phyloP scores from a whole-genome alignment of 2,888 invertebrate genomes.

The Cheilosia pagana region DNA sequence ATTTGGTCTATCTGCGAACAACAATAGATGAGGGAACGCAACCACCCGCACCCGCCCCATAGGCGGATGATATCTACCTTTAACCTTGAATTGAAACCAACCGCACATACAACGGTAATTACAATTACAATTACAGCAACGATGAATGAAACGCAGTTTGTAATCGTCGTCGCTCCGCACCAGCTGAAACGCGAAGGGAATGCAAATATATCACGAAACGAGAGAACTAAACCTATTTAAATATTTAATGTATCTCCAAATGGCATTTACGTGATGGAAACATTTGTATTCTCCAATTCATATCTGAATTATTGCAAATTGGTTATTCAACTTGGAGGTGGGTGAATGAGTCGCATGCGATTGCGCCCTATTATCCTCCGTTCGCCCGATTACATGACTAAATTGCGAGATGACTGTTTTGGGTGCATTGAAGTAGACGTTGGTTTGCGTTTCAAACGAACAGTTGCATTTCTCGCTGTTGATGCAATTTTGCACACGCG shows the following conservation, averaged over 20 bases:
- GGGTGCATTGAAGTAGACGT: background rate
- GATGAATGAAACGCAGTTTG: conserved; percentile 47
- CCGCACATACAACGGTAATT: conserved; percentile 52
- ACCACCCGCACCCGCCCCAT: background rate
- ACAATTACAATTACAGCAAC: conserved; percentile 15
- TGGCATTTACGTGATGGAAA: conserved; percentile 61
- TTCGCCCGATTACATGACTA: background rate
- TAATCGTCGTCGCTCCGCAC: background rate
- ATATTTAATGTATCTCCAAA: conserved; percentile 37
- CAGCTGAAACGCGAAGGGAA: background rate
- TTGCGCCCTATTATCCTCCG: background rate
- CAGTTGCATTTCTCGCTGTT: background rate
- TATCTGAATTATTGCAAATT: conserved; percentile 67
- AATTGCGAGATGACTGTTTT: background rate
- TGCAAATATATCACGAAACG: conserved; percentile 38
- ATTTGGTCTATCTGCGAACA: conserved; percentile 2
- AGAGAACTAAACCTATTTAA: conserved; percentile 12
- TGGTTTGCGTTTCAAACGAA: background rate
- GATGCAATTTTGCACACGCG: background rate
- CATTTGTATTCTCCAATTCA: conserved; percentile 57
- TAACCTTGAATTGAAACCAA: conserved; percentile 45
- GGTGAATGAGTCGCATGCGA: background rate
- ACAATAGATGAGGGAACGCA: background rate
- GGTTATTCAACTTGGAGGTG: conserved; percentile 43
- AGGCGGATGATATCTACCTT: conserved; percentile 7